Evolutionary conservation across 2,888 invertebrate species (phyloP), one percentile per base, ranked within the genome.

Genomic region (Leptopilina myrica): DNA sequence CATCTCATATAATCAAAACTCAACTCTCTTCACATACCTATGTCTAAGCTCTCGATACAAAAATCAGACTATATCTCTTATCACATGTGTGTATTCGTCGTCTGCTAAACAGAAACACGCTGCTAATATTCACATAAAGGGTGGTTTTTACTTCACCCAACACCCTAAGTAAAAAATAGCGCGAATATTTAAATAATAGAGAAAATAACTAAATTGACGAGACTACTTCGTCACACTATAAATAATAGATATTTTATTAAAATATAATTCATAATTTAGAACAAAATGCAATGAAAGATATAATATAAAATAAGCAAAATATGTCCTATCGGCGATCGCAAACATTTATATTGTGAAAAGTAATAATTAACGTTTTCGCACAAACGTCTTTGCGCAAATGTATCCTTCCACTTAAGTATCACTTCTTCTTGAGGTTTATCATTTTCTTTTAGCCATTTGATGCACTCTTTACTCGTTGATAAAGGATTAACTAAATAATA

Each of bases 401-500:
- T 62, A 14, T 15, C 33, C 14, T 66, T 26, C 66, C 66, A 66
- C 7, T 66, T 66, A 33, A n/a, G 8, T 66, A 40, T 33, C 6
- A 66, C 15, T n/a, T 33, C 46, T 46, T 66, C 66, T 66, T 66
- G 66, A 0, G 66, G 66, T 7, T 40, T 46, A 77, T 77, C 65
- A 56, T 79, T 79, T 40, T 62, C 53, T 56, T 73, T 53, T 53
- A 79, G 12, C 78, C 78, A 80, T 65, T 78, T 69, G 7, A 79
- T 8, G 64, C 20, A 14, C 14, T 73, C 73, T 26, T 33, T 43
- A 20, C 49, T 15, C 20, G 11, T 15, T 77, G 76, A 66, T 43
- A 65, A 40, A 7, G 14, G 6, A 62, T 43, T 62, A 20, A 67
- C 76, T 79, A 33, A 26, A 26, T 75, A 66, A 76, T 43, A 53